Percentiles rank a stretch among this genome's conserved stretches.
Conservation (phyloP, 1,140 invertebrate genomes). For the Hypsibius dujardini region DNA sequence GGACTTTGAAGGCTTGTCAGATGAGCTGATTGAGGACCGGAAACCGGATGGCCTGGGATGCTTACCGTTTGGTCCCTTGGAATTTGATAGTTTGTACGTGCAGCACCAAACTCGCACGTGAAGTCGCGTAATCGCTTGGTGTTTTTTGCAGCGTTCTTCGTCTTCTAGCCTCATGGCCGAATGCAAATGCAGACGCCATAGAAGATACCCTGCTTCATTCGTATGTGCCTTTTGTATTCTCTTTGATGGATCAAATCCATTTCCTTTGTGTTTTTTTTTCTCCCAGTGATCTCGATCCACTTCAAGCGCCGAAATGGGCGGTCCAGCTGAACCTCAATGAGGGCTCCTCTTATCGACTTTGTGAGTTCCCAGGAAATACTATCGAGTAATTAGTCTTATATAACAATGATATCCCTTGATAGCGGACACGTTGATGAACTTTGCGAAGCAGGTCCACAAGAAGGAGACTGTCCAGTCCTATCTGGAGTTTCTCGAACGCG, state of each 20-base stretch:
- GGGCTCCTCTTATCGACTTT: conserved; percentile 33
- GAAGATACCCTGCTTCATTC: conserved; percentile 63
- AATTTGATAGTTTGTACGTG: neutral
- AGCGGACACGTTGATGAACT: conserved; percentile 33
- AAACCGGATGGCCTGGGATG: neutral
- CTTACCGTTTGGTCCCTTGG: neutral
- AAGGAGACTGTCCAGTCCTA: conserved; percentile 28
- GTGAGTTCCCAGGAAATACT: conserved; percentile 24
- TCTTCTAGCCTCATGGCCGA: conserved; percentile 67
- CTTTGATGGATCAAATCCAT: too few species aligned
- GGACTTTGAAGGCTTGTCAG: neutral
- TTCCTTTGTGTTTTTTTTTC: too few species aligned
- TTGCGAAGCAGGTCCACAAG: conserved; percentile 30
- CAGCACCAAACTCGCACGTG: conserved; percentile 22
- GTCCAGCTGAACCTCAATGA: conserved; percentile 33
- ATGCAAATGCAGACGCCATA: conserved; percentile 61
- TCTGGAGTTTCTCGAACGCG: neutral
- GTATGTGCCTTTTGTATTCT: too few species aligned
- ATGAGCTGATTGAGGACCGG: neutral
- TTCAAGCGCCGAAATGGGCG: conserved; percentile 58
- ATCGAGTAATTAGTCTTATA: conserved; percentile 7
- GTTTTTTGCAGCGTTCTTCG: conserved; percentile 46
- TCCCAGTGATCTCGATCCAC: conserved; percentile 63
- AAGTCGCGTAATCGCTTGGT: conserved; percentile 17
- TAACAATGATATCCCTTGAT: conserved; percentile 8